These are phyloP conservation scores for Hyppa rectilinea DNA, from an alignment of 2,888 invertebrate genomes.

Conservation along the genomic window DNA sequence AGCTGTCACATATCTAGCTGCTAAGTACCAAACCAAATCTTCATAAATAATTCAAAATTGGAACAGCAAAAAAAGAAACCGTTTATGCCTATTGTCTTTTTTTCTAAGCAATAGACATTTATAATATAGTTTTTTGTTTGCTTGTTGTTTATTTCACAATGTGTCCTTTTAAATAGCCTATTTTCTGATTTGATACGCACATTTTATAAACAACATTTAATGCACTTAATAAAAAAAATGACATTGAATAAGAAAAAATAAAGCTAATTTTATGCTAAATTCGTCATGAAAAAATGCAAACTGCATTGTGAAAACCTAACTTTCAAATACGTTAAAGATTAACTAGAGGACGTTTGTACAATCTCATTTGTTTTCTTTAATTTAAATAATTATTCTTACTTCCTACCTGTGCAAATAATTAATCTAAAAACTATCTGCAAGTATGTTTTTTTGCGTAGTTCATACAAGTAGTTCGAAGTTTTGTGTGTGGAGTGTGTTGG, in stretches of 20 bases:
- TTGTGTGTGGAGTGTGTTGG: no score
- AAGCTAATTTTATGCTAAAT: conserved; percentile 50
- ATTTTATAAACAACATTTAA: conserved; percentile 29
- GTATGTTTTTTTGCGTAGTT: background rate
- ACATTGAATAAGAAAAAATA: conserved; percentile 44
- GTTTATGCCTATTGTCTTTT: background rate
- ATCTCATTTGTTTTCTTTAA: background rate
- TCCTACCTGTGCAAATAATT: conserved; percentile 25
- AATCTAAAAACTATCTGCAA: background rate
- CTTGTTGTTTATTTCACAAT: conserved; percentile 18
- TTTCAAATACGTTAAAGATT: conserved; percentile 28
- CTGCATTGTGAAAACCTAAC: conserved; percentile 38
- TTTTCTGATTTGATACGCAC: conserved; percentile 43
- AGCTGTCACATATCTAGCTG: background rate
- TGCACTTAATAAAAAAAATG: conserved; percentile 30
- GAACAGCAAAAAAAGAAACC: background rate
- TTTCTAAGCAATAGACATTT: background rate
- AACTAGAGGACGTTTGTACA: conserved; percentile 18
- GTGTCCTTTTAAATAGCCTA: conserved; percentile 22
- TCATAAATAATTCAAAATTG: conserved; percentile 6
- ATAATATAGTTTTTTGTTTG: conserved; percentile 4
- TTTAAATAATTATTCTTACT: background rate
- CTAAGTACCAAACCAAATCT: background rate
- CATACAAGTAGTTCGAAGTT: background rate
- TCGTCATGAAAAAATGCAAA: conserved; percentile 21